Evolutionary conservation across 1,140 invertebrate species (phyloP).

Genomic region (Aphelenchoides besseyi): DNA sequence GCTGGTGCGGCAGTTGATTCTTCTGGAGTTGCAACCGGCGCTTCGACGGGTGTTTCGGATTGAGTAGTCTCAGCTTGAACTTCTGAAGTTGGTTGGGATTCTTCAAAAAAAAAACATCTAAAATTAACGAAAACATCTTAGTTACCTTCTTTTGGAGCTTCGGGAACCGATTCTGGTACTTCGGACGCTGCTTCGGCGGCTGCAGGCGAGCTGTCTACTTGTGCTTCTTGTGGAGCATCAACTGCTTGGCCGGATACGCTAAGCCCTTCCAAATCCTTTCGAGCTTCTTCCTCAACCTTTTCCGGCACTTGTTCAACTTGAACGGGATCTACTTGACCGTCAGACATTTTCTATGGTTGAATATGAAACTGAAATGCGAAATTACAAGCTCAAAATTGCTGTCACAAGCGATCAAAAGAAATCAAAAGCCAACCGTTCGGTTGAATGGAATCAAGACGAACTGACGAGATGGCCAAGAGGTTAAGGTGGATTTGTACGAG

Average conservation of each 20-base stretch:
- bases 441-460: too few relatives aligned
- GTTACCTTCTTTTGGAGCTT: neutral
- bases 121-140: too few relatives aligned
- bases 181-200: too few relatives aligned
- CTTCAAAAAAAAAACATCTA: too few relatives aligned
- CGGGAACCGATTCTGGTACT: neutral
- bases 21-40: neutral
- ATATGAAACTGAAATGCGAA: neutral
- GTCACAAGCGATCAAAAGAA: too few relatives aligned
- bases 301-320: neutral
- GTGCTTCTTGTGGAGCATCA: constrained; percentile 4
- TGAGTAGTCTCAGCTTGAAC: neutral
- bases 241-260: neutral
- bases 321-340: neutral
- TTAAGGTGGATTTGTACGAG: too few relatives aligned
- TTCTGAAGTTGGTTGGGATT: neutral
- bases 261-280: neutral
- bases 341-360: neutral
- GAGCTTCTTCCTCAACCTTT: neutral
- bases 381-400: neutral
- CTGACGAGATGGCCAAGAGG: too few relatives aligned
- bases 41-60: neutral
- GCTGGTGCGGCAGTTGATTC: neutral
- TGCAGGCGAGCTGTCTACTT: neutral
- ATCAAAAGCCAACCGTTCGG: too few relatives aligned